Percentiles rank a stretch among this genome's conserved stretches.
phyloP scores from a whole-genome alignment of 1,140 invertebrate genomes.

The Zaprionus lachaisei region DNA sequence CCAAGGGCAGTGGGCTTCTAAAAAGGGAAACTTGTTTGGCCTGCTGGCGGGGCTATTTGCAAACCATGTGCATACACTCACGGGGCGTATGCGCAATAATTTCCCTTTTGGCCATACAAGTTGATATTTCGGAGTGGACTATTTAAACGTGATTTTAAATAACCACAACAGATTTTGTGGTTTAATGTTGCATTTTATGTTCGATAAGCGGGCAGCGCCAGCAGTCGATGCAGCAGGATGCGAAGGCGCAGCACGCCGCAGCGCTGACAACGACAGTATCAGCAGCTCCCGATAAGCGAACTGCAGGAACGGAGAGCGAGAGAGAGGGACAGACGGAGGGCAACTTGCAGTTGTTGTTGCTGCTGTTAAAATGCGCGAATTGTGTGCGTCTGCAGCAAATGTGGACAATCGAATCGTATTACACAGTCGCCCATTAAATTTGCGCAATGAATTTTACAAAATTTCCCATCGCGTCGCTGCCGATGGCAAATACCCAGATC shows the following conservation, averaged over 20 bases:
- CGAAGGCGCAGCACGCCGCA: not conserved
- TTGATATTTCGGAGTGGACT: constrained; percentile 65
- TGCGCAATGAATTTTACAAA: constrained; percentile 2
- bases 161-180: constrained; percentile 79
- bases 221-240: constrained; percentile 9
- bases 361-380: constrained; percentile 60
- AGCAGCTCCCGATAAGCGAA: constrained; percentile 12
- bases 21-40: constrained; percentile 46
- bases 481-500: not conserved
- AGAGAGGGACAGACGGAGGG: not conserved
- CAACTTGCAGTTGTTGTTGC: constrained; percentile 7
- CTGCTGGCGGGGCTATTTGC: constrained; percentile 19
- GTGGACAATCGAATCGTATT: constrained; percentile 12
- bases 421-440: constrained; percentile 11
- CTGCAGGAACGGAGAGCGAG: no score
- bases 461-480: not conserved
- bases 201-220: constrained; percentile 55
- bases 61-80: constrained; percentile 26
- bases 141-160: constrained; percentile 80
- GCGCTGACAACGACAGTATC: constrained; percentile 28
- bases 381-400: constrained; percentile 49
- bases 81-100: constrained; percentile 63
- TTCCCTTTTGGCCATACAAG: constrained; percentile 76
- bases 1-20: not conserved
- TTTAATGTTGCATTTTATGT: constrained; percentile 75